Percentiles rank a stretch among this genome's conserved stretches.
These are phyloP conservation scores for Esox lucius DNA, from an alignment of 2,797 vertebrate genomes.

Conservation along the genomic window DNA sequence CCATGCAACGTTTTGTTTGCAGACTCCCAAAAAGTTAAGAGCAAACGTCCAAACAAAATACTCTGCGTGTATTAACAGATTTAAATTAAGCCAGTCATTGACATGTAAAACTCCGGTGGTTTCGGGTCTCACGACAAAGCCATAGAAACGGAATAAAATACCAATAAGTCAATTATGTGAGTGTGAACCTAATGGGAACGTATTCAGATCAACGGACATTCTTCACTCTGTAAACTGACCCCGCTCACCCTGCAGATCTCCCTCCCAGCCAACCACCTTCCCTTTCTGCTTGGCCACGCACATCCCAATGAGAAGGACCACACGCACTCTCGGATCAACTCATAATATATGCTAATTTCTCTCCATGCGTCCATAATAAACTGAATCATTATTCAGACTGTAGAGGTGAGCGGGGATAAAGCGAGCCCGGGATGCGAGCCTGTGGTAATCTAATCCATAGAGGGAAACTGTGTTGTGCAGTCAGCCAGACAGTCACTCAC, in stretches of 20 bases:
- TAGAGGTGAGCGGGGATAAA: conserved; percentile 67
- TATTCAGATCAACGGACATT: conserved; percentile 77
- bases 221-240: conserved; percentile 52
- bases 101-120: conserved; percentile 74
- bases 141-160: conserved; percentile 85
- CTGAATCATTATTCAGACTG: conserved; percentile 79
- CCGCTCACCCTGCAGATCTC: conserved; percentile 41
- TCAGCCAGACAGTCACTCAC: neutral
- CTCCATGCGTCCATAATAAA: conserved; percentile 88
- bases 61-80: neutral
- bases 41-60: conserved; percentile 6
- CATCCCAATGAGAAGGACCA: conserved; percentile 74
- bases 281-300: conserved; percentile 84
- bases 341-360: conserved; percentile 93
- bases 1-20: neutral
- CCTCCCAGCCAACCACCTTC: conserved; percentile 54
- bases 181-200: conserved; percentile 81
- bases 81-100: conserved; percentile 64
- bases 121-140: conserved; percentile 48
- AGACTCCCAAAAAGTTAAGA: neutral
- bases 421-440: neutral
- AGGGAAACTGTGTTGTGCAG: neutral
- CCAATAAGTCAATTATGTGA: conserved; percentile 87
- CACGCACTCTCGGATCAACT: conserved; percentile 86
- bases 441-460: conserved; percentile 1